A percentile compares a stretch with the other conserved stretches of the same genome.
Conservation (phyloP, 2,113 vertebrate species). For the Sakesphorus luctuosus region DNA sequence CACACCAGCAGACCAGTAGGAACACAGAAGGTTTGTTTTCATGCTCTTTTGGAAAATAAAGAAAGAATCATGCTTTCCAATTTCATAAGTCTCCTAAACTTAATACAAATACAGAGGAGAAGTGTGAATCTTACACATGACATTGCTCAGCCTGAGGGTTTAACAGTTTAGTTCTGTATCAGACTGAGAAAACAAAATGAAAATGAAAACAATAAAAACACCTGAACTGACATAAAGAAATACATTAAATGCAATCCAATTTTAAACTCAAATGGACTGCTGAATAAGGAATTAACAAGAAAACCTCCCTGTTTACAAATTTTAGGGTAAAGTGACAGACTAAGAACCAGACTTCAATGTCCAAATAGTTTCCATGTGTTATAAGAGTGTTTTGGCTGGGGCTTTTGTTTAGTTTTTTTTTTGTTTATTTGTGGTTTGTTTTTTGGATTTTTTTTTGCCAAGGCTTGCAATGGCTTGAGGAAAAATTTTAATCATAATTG, state of each 20-base stretch:
- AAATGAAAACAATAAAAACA: neutral
- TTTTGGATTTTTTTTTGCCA: neutral
- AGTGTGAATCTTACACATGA: neutral
- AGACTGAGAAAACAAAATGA: neutral
- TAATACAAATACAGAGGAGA: neutral
- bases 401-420: fast-evolving
- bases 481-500: neutral
- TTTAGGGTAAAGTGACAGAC: neutral
- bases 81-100: neutral
- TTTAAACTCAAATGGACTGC: neutral
- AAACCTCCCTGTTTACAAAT: neutral
- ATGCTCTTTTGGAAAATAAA: neutral
- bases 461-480: neutral
- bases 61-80: neutral
- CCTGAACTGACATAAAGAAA: neutral
- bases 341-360: neutral
- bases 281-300: neutral
- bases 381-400: fast-evolving
- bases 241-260: neutral
- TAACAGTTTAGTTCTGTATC: neutral
- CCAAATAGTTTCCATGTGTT: neutral
- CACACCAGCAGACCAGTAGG: neutral
- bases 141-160: neutral
- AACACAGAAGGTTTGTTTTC: neutral
- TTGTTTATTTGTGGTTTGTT: neutral